A percentile compares a stretch with the other conserved stretches of the same genome.
Evolutionary conservation across 2,888 invertebrate genomes (phyloP).

Genomic region (Schizaphis graminum): DNA sequence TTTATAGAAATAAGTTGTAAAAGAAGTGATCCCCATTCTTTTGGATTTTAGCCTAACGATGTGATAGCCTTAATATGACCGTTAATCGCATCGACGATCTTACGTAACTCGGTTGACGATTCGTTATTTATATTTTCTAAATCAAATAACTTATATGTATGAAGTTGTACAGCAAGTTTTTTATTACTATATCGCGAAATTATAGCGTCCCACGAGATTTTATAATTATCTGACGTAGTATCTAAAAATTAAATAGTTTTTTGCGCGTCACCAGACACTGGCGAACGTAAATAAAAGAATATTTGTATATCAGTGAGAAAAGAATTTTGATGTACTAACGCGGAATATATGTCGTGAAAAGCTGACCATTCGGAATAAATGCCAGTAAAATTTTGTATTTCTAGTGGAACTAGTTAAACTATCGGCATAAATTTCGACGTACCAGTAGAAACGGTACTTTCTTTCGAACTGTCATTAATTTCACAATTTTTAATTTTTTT

Average conservation of each 20-base stretch:
- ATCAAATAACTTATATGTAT: conserved; percentile 16
- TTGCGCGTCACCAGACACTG: not conserved
- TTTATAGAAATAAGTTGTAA: conserved; percentile 14
- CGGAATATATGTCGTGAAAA: not conserved
- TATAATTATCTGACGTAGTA: conserved; percentile 37
- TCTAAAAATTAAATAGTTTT: conserved; percentile 1
- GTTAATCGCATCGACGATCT: not conserved
- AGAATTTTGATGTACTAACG: not conserved
- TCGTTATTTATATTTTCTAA: conserved; percentile 3
- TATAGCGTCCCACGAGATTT: not conserved
- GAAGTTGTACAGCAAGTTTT: not conserved
- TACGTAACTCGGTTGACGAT: not conserved
- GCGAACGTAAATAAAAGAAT: conserved; percentile 26
- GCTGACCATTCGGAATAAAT: conserved; percentile 2
- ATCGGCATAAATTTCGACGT: not conserved
- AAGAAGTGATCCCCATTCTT: not conserved
- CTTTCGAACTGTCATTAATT: not conserved
- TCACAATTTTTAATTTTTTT: not conserved
- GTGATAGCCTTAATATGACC: conserved; percentile 24
- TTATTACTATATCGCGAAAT: not conserved
- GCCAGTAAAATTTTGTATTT: conserved; percentile 20
- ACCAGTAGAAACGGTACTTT: not conserved
- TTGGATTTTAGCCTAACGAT: conserved; percentile 5
- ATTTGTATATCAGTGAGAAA: conserved; percentile 3
- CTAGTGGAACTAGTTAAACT: not conserved